Evolutionary conservation across 2,888 invertebrate genomes (phyloP), one percentile per base, ranked within the genome.

Genomic region (Cheilosia impressa): DNA sequence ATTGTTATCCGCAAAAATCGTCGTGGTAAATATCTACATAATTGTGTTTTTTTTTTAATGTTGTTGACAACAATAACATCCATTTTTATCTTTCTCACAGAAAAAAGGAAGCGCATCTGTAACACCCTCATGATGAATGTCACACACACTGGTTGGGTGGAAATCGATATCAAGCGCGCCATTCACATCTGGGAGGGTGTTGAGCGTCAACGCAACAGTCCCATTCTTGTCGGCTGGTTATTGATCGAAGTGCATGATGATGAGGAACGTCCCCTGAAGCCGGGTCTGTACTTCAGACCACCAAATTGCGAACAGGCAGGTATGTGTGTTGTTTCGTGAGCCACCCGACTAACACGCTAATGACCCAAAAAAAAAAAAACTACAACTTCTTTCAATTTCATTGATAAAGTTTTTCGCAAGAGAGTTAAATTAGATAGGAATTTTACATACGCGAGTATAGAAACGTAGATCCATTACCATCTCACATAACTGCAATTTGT

Each of bases 231-330:
- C n/a, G 92, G 92, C 4, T 89, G 89, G 87, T 87, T 92, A 22
- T 89, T 91, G 89, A 91, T 92, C 69, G 92, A 92, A 88, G 91
- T 92, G 27, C 92, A 92, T 72, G 92, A 92, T 47, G 92, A 92
- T 66, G 92, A 92, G 84, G 92, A 92, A 79, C 90, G 90, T 69
- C 92, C 90, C 22, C 79, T 92, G 47, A 89, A 91, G 87, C 91
- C 92, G 43, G 92, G 92, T 17, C 89, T 89, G 17, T 92, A 89
- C 88, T 92, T 92, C 72, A 90, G 89, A 84, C 92, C 92, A 84
- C 92, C 92, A 80, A 91, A 90, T 88, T 92, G 92, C 85, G 91
- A 91, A 85, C 91, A 92, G 92, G 92, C 91, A 92, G 91, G 92
- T 92, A 91, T 89, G 92, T 91, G 92, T 92, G 91, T 90, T 90